Conservation (phyloP, 2,113 vertebrate genomes). For the Orcinus orca region DNA sequence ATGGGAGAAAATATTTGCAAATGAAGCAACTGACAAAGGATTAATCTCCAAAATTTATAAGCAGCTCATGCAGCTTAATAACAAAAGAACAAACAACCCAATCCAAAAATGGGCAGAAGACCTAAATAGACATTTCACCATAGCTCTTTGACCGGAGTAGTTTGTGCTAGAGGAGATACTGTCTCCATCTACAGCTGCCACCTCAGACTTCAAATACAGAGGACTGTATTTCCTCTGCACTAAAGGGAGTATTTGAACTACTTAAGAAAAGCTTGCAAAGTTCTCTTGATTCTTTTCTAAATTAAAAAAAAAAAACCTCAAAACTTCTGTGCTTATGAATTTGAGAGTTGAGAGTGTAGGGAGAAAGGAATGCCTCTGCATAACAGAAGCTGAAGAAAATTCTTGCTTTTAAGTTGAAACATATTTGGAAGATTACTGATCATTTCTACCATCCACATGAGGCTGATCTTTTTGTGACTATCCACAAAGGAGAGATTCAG, state of each 20-base stretch:
- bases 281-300: conserved; percentile 44
- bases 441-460: background rate
- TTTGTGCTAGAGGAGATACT: background rate
- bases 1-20: too few relatives aligned
- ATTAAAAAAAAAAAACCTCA: background rate
- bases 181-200: background rate
- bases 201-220: background rate
- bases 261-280: background rate
- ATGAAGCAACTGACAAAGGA: too few relatives aligned
- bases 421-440: conserved; percentile 29
- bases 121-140: too few relatives aligned
- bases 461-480: background rate
- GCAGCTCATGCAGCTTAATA: too few relatives aligned
- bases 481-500: background rate
- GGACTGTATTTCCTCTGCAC: background rate
- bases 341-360: background rate
- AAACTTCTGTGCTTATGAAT: conserved; percentile 30
- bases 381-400: conserved; percentile 29
- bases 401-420: conserved; percentile 33
- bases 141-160: background rate
- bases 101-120: too few relatives aligned
- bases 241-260: background rate
- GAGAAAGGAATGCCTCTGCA: conserved; percentile 35
- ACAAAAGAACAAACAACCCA: too few relatives aligned
- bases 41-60: too few relatives aligned